Conservation (phyloP, 2,888 invertebrate genomes). For the Plagiodera versicolora region DNA sequence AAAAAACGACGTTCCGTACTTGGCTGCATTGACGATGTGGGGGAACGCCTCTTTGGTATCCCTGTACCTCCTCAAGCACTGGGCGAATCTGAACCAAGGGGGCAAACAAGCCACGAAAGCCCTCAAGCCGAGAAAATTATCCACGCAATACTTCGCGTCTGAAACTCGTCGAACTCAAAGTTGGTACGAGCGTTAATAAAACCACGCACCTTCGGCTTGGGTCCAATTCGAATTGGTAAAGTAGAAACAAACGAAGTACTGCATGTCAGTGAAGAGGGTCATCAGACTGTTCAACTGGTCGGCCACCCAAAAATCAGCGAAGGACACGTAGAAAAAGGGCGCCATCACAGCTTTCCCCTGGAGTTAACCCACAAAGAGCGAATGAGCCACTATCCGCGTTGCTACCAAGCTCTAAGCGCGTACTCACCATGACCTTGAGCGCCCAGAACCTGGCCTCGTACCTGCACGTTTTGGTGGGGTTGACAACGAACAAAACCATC, state of each 20-base stretch:
- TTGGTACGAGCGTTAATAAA: no score
- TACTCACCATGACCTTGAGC: slow-evolving; percentile 81
- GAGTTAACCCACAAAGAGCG: background rate
- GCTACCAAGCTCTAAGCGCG: no score
- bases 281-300: slow-evolving; percentile 95
- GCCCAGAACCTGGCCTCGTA: slow-evolving; percentile 96
- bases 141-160: slow-evolving; percentile 68
- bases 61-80: slow-evolving; percentile 92
- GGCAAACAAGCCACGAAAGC: slow-evolving; percentile 90
- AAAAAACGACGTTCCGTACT: slow-evolving; percentile 96
- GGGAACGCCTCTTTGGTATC: slow-evolving; percentile 94
- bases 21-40: slow-evolving; percentile 96
- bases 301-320: slow-evolving; percentile 98
- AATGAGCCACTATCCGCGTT: no score
- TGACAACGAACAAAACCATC: slow-evolving; percentile 83
- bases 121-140: slow-evolving; percentile 73
- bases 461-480: slow-evolving; percentile 89
- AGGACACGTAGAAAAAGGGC: slow-evolving; percentile 91
- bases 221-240: slow-evolving; percentile 76
- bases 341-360: slow-evolving; percentile 84
- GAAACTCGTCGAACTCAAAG: no score
- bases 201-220: slow-evolving; percentile 59
- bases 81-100: slow-evolving; percentile 97
- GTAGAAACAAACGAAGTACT: slow-evolving; percentile 93
- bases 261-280: slow-evolving; percentile 88